Evolutionary conservation across 2,113 vertebrate species (phyloP).

Genomic region (Odobenus rosmarus): DNA sequence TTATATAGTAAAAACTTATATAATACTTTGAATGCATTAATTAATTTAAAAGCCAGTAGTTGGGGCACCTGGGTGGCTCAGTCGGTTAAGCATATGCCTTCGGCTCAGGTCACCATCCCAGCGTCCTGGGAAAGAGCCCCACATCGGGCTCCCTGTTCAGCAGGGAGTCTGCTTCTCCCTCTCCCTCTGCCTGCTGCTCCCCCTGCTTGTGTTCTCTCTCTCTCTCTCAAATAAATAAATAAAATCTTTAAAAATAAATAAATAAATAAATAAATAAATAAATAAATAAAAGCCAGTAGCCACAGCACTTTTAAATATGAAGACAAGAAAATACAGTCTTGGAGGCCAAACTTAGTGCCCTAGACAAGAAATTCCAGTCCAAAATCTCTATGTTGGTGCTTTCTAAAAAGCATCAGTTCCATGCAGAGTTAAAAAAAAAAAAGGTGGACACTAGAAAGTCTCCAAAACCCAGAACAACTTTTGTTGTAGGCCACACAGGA

Average conservation of each 20-base stretch:
- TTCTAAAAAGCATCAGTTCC: conserved; percentile 13
- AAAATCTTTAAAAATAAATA: no score
- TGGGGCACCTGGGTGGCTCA: no score
- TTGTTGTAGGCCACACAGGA: not conserved
- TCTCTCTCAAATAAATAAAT: no score
- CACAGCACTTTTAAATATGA: conserved; percentile 1
- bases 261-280: no score
- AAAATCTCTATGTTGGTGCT: not conserved
- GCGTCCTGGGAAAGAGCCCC: no score
- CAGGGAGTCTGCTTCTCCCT: no score
- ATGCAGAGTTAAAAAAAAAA: not conserved
- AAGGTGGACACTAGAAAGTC: not conserved
- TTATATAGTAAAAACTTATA: conserved; percentile 1
- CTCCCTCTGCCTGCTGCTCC: no score
- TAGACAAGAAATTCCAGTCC: not conserved
- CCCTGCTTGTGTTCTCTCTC: no score
- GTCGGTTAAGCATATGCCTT: no score
- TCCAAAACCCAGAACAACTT: not conserved
- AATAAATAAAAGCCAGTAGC: not conserved
- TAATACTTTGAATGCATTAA: not conserved
- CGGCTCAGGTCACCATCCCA: no score
- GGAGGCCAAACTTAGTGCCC: not conserved
- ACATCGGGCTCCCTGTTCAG: no score
- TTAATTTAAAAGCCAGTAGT: not conserved
- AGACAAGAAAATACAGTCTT: not conserved